Evolutionary conservation across 2,888 invertebrate species (phyloP), one percentile per base, ranked within the genome.

Genomic region (Orchesellides sinensis): DNA sequence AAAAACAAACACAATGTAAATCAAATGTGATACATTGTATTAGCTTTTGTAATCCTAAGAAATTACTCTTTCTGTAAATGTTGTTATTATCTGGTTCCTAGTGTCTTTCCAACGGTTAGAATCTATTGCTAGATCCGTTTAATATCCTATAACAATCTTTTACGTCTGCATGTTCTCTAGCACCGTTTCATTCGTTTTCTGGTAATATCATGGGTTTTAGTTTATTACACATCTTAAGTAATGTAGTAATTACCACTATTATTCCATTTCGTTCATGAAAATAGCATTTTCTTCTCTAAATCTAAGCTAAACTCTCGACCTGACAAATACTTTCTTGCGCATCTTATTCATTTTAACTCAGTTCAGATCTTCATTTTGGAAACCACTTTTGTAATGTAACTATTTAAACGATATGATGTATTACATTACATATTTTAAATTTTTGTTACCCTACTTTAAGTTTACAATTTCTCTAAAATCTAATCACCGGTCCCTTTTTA

Each of bases 171-270:
- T 56, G 66, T 17, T 1, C 21, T 21, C 21, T 77, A 77, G 77
- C 77, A 77, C 77, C 77, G 3, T 69, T 69, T 32, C 65, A 45
- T 65, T 61, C 27, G 8, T 23, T 29, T 49, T 23, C 52, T 66
- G 56, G 29, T 75, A 66, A 75, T 66, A 66, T 66, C 66, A 66
- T 40, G 10, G n/a, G 29, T 27, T 14, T 10, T 32, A 32, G 32
- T 40, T 40, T 8, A n/a, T n/a, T n/a, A 10, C 40, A 40, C 10
- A 54, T 25, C 3, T 25, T 52, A 52, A 5, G 23, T 52, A 32
- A 25, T n/a, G n/a, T n/a, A n/a, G n/a, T 49, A n/a, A 6, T 54
- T 54, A 54, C 49, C 21, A 3, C 21, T 21, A 54, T 21, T 21
- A 25, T n/a, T 32, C 14, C 35, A 27, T 32, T 29, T 32, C 35